Evolutionary conservation across 2,888 invertebrate genomes (phyloP), one percentile per base, ranked within the genome.

Genomic region (Calameuta filiformis): DNA sequence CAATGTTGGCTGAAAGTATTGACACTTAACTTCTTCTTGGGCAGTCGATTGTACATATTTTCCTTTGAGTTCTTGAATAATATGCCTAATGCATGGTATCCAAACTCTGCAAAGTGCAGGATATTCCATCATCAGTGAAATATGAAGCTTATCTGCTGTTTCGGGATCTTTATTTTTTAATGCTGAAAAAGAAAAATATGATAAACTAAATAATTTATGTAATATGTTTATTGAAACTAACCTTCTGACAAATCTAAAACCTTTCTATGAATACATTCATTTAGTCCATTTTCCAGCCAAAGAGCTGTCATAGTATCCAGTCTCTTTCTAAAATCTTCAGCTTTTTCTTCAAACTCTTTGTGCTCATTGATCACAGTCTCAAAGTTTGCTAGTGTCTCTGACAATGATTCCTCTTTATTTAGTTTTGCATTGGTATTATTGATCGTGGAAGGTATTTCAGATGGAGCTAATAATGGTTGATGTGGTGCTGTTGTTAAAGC

Each of bases 1-100:
- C 56, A 56, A 56, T 23, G 23, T 56, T 56, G 56, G 56, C 56
- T 56, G 56, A 56, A 56, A 56, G 56, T 56, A 56, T 23, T 56
- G 56, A 56, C 56, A 56, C 23, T 56, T 56, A 56, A 56, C 56
- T 56, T 56, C 40, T 15, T 40, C 56, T 56, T 56, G 56, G 23
- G 9, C 56, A 23, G 23, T 56, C 9, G 56, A 56, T 23, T 23
- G 23, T 56, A 56, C 23, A 56, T 56, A 56, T 78, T 86, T 87
- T 31, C 82, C 85, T 75, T 87, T 88, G 33, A 90, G 80, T 82
- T 85, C 88, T 77, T 89, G 92, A 79, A 95, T 93, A 1, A 95
- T 90, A 79, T 94, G 93, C 84, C 94, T 93, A 37, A 95, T 92
- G 71, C 93, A 94, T 0, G 94, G 93, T 93, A 95, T 94, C 94